These are phyloP conservation scores for Epinephelus moara DNA, from an alignment of 2,113 vertebrate genomes.

Conservation along the genomic window DNA sequence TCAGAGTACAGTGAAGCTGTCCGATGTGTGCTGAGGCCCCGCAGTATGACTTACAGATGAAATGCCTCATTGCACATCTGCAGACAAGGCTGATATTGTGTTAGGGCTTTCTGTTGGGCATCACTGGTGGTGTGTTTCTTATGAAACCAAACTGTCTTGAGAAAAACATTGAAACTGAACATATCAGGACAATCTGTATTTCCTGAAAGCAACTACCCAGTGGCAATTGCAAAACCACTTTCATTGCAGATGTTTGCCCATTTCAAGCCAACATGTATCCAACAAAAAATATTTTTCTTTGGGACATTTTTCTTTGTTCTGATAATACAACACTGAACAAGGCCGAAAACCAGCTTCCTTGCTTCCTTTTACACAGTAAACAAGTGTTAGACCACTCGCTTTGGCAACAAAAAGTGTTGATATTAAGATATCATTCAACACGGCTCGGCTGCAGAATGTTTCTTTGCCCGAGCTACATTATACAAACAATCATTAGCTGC, in stretches of 20 bases:
- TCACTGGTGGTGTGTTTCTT: constrained; percentile 5
- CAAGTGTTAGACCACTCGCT: background rate
- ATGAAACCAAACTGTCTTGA: constrained; percentile 19
- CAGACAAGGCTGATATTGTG: constrained; percentile 27
- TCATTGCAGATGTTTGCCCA: constrained; percentile 1
- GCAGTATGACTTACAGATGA: constrained; percentile 30
- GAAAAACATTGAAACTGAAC: constrained; percentile 12
- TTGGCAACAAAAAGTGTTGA: constrained; percentile 50
- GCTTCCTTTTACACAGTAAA: constrained; percentile 33
- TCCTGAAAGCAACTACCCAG: background rate
- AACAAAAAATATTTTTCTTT: constrained; percentile 10
- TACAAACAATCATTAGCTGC: constrained; percentile 58
- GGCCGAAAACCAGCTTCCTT: constrained; percentile 33
- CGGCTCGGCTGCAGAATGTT: constrained; percentile 36
- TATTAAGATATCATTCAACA: constrained; percentile 43
- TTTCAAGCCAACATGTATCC: background rate
- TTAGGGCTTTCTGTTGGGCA: constrained; percentile 6
- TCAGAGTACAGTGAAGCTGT: constrained; percentile 34
- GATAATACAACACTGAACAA: constrained; percentile 12
- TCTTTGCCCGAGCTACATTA: constrained; percentile 33
- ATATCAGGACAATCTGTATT: background rate
- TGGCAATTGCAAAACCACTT: constrained; percentile 6
- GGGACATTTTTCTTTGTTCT: background rate
- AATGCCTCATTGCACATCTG: constrained; percentile 51
- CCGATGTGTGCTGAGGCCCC: background rate